A percentile compares a stretch with the other conserved stretches of the same genome.
Evolutionary conservation across 1,140 invertebrate species (phyloP).

Genomic region (Araneus ventricosus): DNA sequence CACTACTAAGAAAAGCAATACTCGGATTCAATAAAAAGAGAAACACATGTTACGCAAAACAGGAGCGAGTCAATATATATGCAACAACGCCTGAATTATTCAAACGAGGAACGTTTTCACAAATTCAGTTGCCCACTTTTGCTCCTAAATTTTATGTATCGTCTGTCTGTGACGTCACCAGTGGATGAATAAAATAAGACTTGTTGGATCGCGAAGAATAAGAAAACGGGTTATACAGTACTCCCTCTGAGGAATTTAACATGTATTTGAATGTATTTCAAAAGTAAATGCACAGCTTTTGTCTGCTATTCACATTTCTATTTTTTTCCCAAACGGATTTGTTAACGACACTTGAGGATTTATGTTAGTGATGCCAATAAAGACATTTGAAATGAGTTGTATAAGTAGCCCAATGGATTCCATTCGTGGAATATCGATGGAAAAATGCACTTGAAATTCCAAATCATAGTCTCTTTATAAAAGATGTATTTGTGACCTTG

Average conservation of each 20-base stretch:
- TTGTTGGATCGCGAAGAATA: slow-evolving; percentile 54
- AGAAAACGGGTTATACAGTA: slow-evolving; percentile 27
- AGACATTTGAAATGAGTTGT: neutral
- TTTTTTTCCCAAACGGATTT: slow-evolving; percentile 9
- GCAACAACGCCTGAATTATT: slow-evolving; percentile 63
- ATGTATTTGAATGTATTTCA: slow-evolving; percentile 48
- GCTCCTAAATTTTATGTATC: slow-evolving; percentile 57
- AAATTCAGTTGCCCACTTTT: slow-evolving; percentile 61
- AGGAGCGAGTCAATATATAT: slow-evolving; percentile 22
- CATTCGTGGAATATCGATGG: neutral
- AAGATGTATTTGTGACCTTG: too few relatives aligned
- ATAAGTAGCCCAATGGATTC: slow-evolving; percentile 18
- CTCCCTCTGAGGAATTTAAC: slow-evolving; percentile 34
- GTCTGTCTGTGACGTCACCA: slow-evolving; percentile 53
- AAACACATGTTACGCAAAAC: slow-evolving; percentile 46
- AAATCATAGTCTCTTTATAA: too few relatives aligned
- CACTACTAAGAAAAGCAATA: neutral
- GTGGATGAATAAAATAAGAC: slow-evolving; percentile 63
- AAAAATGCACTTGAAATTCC: neutral
- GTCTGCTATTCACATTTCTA: slow-evolving; percentile 8
- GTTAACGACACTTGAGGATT: slow-evolving; percentile 29
- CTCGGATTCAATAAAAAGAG: slow-evolving; percentile 31
- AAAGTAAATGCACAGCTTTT: slow-evolving; percentile 33
- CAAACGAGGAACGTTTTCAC: slow-evolving; percentile 54
- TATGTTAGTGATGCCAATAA: slow-evolving; percentile 31